Evolutionary conservation across 2,888 invertebrate genomes (phyloP).

Genomic region (Sesia apiformis): DNA sequence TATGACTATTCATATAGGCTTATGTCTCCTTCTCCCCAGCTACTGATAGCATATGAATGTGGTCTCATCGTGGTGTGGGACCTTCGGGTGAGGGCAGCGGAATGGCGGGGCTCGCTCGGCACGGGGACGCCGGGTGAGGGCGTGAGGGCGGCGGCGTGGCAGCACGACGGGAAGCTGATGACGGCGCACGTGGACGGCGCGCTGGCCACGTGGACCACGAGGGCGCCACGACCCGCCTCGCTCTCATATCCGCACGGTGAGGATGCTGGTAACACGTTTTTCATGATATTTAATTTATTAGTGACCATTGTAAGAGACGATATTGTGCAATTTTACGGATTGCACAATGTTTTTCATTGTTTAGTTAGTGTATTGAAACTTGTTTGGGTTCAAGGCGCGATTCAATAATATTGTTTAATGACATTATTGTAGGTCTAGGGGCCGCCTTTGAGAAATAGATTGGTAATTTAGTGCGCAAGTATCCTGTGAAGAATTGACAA

Average conservation of each 20-base stretch:
- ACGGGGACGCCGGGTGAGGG: conserved; percentile 85
- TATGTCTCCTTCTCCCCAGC: conserved; percentile 61
- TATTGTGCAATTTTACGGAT: too few relatives aligned
- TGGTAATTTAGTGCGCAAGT: too few relatives aligned
- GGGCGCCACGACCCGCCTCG: conserved; percentile 84
- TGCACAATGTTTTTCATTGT: too few relatives aligned
- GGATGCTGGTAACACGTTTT: not conserved
- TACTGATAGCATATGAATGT: conserved; percentile 96
- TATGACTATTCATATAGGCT: too few relatives aligned
- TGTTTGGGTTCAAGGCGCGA: too few relatives aligned
- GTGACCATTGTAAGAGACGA: too few relatives aligned
- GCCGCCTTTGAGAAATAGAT: too few relatives aligned
- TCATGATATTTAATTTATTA: too few relatives aligned
- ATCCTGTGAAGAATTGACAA: too few relatives aligned
- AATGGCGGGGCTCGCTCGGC: conserved; percentile 87
- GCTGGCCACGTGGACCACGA: conserved; percentile 93
- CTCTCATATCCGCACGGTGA: conserved; percentile 94
- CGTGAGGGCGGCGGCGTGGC: conserved; percentile 94
- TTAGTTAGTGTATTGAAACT: too few relatives aligned
- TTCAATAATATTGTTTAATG: too few relatives aligned
- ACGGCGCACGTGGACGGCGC: conserved; percentile 97
- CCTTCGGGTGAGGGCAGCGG: conserved; percentile 88
- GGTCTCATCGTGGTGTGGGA: conserved; percentile 98
- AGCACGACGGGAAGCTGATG: conserved; percentile 98
- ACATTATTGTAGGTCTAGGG: too few relatives aligned